phyloP scores from a whole-genome alignment of 1,140 invertebrate species.

The Limonius californicus region DNA sequence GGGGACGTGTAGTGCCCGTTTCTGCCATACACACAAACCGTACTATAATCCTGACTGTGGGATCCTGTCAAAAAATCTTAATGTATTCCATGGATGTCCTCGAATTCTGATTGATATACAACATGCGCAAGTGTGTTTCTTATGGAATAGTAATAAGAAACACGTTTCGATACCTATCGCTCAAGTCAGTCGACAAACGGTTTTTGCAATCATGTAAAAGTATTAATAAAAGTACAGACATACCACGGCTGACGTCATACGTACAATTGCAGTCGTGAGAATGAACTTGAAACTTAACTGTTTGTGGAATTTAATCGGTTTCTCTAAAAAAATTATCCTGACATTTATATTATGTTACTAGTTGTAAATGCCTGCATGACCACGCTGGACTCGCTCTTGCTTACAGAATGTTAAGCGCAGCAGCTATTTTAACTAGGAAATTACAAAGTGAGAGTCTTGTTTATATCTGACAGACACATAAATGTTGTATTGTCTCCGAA shows the following conservation, averaged over 20 bases:
- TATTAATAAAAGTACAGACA: constrained; percentile 7
- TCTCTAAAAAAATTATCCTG: background rate
- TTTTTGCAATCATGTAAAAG: constrained; percentile 8
- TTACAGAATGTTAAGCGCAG: too few species aligned
- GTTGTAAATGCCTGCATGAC: background rate
- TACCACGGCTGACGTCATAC: background rate
- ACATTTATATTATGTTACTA: constrained; percentile 4
- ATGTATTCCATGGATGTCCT: too few species aligned
- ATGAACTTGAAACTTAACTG: constrained; percentile 12
- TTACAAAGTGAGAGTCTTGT: too few species aligned
- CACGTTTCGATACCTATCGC: background rate
- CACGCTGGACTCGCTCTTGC: too few species aligned
- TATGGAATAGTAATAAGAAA: constrained; percentile 5
- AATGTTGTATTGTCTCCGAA: too few species aligned
- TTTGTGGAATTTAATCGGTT: constrained; percentile 7
- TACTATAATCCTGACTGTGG: too few species aligned
- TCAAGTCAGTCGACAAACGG: background rate
- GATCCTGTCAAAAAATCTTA: too few species aligned
- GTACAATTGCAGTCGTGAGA: constrained; percentile 6
- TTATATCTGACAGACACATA: too few species aligned
- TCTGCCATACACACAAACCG: too few species aligned
- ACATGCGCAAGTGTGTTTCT: background rate
- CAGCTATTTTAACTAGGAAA: too few species aligned
- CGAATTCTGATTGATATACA: too few species aligned
- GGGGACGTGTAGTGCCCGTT: too few species aligned